Conservation (phyloP, 2,113 vertebrate species). For the Paratilapia polleni region DNA sequence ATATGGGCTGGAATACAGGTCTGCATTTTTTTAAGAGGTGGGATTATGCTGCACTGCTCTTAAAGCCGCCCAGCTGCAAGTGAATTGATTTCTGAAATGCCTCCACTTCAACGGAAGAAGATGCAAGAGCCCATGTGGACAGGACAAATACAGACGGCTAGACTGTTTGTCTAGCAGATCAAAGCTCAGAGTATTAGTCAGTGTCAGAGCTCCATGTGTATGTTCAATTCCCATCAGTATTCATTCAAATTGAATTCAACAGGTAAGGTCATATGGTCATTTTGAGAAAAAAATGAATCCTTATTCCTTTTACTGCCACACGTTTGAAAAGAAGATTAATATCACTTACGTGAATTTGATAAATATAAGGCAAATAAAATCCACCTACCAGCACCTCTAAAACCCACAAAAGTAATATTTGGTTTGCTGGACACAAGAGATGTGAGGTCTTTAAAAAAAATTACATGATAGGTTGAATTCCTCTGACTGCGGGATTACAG, state of each 20-base stretch:
- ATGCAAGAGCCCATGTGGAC: slow-evolving; percentile 18
- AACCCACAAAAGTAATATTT: neutral
- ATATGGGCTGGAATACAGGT: slow-evolving; percentile 69
- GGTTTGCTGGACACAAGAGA: neutral
- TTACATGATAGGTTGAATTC: neutral
- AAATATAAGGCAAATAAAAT: neutral
- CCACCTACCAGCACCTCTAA: no score
- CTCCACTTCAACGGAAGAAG: slow-evolving; percentile 13
- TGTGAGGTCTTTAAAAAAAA: neutral
- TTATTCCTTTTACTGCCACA: neutral
- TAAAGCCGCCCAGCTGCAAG: slow-evolving; percentile 34
- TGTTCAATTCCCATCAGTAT: neutral
- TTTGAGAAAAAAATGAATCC: neutral
- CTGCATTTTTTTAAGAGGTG: slow-evolving; percentile 58
- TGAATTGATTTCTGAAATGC: slow-evolving; percentile 66
- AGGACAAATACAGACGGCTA: neutral
- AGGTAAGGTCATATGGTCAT: neutral
- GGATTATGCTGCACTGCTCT: slow-evolving; percentile 62
- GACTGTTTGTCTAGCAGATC: neutral
- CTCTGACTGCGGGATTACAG: neutral
- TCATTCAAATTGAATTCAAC: neutral
- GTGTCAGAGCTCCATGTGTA: neutral
- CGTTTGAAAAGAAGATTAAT: neutral
- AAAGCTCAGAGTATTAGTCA: neutral
- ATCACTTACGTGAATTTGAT: neutral